Conservation (phyloP, 2,113 vertebrate species). For the Paramisgurnus dabryanus region DNA sequence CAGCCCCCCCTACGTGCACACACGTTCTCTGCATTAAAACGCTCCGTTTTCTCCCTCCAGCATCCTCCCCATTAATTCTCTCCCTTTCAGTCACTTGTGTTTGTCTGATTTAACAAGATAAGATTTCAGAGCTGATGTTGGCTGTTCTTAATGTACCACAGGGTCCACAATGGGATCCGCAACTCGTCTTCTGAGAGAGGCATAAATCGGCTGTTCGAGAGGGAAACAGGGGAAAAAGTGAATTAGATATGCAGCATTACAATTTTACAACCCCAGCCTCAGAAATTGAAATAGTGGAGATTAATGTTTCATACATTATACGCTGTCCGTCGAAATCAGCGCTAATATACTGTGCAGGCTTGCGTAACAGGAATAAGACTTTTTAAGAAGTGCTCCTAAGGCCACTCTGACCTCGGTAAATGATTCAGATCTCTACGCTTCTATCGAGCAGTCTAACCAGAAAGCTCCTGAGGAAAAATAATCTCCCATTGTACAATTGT, state of each 20-base stretch:
- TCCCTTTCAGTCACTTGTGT: conserved; percentile 90
- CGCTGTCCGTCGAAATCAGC: conserved; percentile 89
- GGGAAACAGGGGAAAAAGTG: conserved; percentile 78
- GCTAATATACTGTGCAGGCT: conserved; percentile 92
- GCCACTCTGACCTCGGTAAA: conserved; percentile 88
- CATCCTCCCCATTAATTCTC: conserved; percentile 82
- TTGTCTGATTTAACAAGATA: conserved; percentile 99
- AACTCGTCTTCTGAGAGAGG: conserved; percentile 80
- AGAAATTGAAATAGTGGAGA: conserved; percentile 91
- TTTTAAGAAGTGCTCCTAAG: conserved; percentile 87
- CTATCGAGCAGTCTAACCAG: conserved; percentile 79
- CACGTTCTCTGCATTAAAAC: conserved; percentile 53
- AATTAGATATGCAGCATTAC: conserved; percentile 95
- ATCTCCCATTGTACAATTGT: conserved; percentile 65
- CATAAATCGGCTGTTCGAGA: conserved; percentile 91
- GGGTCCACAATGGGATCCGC: conserved; percentile 83
- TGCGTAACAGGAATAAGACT: conserved; percentile 85
- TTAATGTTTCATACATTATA: conserved; percentile 93
- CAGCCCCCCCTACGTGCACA: conserved; percentile 34
- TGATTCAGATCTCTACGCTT: conserved; percentile 91
- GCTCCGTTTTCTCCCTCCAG: conserved; percentile 70
- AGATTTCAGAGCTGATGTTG: conserved; percentile 96
- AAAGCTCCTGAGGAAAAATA: conserved; percentile 83
- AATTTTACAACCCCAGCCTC: conserved; percentile 90
- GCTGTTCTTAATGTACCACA: conserved; percentile 89